Base-by-base conservation (phyloP, 2,113 vertebrate species). In the Anguilla japonica region DNA sequence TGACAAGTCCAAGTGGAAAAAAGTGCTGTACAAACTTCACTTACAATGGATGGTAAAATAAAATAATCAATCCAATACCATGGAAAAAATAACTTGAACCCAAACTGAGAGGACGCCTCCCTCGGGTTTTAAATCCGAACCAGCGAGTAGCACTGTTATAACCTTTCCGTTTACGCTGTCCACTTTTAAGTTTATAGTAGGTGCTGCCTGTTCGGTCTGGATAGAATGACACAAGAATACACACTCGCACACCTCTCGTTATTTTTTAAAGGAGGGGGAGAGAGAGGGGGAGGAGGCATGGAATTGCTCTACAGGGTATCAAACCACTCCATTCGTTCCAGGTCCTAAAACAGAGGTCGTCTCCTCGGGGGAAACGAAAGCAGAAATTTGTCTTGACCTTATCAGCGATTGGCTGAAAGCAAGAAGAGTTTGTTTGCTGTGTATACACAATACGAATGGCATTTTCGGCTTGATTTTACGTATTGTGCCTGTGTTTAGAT, bases 311-410 rank as follows among this genome's bases (percentile, higher is more conserved):
- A 85, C 85, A 87, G 89, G 82, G 53, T 16, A 86, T 41, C 41
- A 82, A 80, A 50, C 81, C 81, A 46, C 63, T 46, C 39, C 41
- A 29, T 87, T 83, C 83, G 87, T 92, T 91, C 91, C 82, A 91
- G 85, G 87, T 85, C 87, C 86, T 56, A 87, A 89, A 14, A 83
- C 88, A 93, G 92, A 93, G 91, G 91, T 92, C 90, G 75, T 85
- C 83, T 87, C 83, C 79, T 88, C 79, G 78, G 50, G 41, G 18
- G 41, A 88, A 85, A 84, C 81, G 34, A 84, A 84, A 88, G 84
- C 83, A 88, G 91, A 90, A 91, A 90, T 85, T 86, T 89, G 53
- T 50, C 22, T 67, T 94, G 92, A 93, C 94, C 93, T 95, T 95
- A 91, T 91, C 89, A 75, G 83, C 86, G 83, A 93, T 93, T 94